These are phyloP conservation scores for Orthosia gothica DNA, from an alignment of 2,888 invertebrate species.

Conservation along the genomic window DNA sequence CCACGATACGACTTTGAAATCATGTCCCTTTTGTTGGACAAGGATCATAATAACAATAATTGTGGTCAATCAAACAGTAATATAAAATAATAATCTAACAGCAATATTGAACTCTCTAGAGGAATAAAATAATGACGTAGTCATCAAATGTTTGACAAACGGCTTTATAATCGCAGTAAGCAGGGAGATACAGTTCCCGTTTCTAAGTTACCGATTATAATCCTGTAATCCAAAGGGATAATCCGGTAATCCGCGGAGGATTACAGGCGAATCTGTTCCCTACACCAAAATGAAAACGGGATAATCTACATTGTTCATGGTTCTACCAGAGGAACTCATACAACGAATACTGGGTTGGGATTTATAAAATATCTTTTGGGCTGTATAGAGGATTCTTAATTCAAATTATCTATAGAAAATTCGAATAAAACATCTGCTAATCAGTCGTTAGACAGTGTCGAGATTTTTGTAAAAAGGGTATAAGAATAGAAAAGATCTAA, in stretches of 20 bases:
- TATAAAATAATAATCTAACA: too few species aligned
- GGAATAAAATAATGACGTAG: neutral
- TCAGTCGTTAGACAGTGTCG: too few species aligned
- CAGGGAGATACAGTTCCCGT: neutral
- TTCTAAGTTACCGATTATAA: constrained; percentile 13
- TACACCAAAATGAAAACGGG: neutral
- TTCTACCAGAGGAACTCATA: neutral
- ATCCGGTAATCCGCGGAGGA: constrained; percentile 17
- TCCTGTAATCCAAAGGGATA: constrained; percentile 15
- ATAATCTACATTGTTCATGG: neutral
- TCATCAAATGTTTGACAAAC: neutral
- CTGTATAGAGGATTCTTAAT: too few species aligned
- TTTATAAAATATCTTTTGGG: too few species aligned
- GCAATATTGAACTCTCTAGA: neutral
- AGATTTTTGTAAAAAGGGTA: too few species aligned
- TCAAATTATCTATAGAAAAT: too few species aligned
- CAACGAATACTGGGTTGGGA: neutral
- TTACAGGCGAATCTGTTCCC: constrained; percentile 20
- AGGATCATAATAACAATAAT: too few species aligned
- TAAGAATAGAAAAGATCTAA: too few species aligned
- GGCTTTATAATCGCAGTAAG: neutral
- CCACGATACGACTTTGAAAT: neutral
- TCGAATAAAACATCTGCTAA: too few species aligned
- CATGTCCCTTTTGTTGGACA: neutral
- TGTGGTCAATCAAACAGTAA: neutral